These are phyloP conservation scores for Neosilurus mollespiculum DNA, from an alignment of 2,797 vertebrate genomes.

Conservation along the genomic window DNA sequence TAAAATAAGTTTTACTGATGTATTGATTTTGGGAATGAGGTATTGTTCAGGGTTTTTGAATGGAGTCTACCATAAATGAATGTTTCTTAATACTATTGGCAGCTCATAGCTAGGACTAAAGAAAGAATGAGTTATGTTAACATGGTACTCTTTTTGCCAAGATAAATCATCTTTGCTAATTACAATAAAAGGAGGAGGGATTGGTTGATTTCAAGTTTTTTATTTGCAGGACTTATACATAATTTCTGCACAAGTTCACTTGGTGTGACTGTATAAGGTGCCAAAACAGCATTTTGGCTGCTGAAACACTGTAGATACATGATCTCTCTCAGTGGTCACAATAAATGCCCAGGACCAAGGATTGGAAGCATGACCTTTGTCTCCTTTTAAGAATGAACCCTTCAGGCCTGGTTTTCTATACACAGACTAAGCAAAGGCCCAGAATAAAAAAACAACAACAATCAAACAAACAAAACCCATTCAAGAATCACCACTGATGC, in stretches of 20 bases:
- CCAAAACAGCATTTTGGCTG: slow-evolving; percentile 53
- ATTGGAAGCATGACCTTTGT: slow-evolving; percentile 22
- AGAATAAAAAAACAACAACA: neutral
- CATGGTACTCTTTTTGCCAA: neutral
- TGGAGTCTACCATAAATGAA: neutral
- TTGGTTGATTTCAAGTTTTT: slow-evolving; percentile 58
- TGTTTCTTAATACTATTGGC: neutral
- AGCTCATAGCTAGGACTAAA: neutral
- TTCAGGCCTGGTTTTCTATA: slow-evolving; percentile 30
- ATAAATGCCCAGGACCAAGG: neutral
- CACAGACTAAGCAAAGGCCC: slow-evolving; percentile 44
- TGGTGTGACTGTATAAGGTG: slow-evolving; percentile 67
- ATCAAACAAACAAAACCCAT: neutral
- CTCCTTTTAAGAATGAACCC: neutral
- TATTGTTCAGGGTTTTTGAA: neutral
- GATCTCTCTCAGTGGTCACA: neutral
- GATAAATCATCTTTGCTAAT: neutral
- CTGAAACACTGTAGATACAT: slow-evolving; percentile 16
- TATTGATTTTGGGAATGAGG: neutral
- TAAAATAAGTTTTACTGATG: neutral
- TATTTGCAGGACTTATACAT: slow-evolving; percentile 69
- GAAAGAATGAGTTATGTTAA: neutral
- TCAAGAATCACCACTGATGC: neutral
- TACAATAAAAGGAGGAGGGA: slow-evolving; percentile 7
- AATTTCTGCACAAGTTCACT: slow-evolving; percentile 61